These are phyloP conservation scores for Microtus montanus DNA, from an alignment of 2,113 vertebrate species.

Conservation along the genomic window DNA sequence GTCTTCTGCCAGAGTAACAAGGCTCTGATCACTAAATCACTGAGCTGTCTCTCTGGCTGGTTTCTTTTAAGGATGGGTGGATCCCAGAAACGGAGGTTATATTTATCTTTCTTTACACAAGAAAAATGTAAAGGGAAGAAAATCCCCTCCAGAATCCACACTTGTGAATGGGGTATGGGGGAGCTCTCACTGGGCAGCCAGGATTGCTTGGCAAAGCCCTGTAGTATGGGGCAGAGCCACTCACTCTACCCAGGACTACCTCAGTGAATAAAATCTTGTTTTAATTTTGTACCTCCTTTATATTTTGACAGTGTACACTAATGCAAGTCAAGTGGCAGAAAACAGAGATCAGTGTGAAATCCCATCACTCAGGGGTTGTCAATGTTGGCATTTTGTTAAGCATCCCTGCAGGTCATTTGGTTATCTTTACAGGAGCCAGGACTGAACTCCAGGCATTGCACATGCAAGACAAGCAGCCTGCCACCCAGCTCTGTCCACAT, in stretches of 20 bases:
- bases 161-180: not conserved
- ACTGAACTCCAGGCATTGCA: not conserved
- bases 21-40: not conserved
- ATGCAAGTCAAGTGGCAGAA: not conserved
- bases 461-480: not conserved
- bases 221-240: not conserved
- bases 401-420: not conserved
- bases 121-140: not conserved
- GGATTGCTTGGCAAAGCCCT: not conserved
- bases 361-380: not conserved
- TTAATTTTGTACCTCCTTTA: slow-evolving; percentile 19
- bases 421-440: not conserved
- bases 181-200: not conserved
- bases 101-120: not conserved
- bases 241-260: not conserved
- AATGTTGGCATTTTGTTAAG: not conserved
- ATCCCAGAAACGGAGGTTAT: not conserved
- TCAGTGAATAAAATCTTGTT: not conserved
- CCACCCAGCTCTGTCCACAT: too few species aligned
- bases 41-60: not conserved
- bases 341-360: not conserved
- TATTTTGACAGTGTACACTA: not conserved
- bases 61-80: not conserved
- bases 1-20: not conserved
- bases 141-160: accelerated